These are phyloP conservation scores for Neodiprion pinetum DNA, from an alignment of 1,140 invertebrate genomes.

Conservation along the genomic window DNA sequence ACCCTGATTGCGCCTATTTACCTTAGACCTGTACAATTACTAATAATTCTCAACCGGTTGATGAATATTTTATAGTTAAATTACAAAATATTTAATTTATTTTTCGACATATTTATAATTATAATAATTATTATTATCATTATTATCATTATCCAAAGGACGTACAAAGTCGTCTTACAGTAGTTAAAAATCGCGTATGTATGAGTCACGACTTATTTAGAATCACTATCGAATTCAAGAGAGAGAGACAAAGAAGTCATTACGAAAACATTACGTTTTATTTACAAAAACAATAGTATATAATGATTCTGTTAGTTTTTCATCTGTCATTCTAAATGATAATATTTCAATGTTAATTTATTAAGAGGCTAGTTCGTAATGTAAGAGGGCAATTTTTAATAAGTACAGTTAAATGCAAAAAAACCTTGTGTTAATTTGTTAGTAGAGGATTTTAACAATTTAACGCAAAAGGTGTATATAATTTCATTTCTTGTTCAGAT, in stretches of 20 bases:
- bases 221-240: neutral
- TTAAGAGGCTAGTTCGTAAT: neutral
- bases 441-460: no score
- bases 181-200: conserved; percentile 32
- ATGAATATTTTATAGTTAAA: neutral
- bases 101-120: conserved; percentile 37
- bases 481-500: no score
- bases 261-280: neutral
- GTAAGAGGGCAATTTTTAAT: conserved; percentile 30
- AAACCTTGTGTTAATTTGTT: conserved; percentile 19
- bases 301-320: neutral
- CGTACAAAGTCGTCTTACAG: conserved; percentile 39
- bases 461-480: no score
- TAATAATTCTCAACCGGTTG: no score
- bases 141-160: conserved; percentile 30
- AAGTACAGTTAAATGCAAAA: conserved; percentile 38
- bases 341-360: neutral
- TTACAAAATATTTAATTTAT: conserved; percentile 51
- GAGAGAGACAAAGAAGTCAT: neutral
- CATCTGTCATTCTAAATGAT: neutral
- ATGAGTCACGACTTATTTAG: neutral
- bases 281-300: neutral
- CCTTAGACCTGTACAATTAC: no score
- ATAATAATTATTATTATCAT: conserved; percentile 16
- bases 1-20: no score